Evolutionary conservation across 2,888 invertebrate species (phyloP).

Genomic region (Ormia ochracea): DNA sequence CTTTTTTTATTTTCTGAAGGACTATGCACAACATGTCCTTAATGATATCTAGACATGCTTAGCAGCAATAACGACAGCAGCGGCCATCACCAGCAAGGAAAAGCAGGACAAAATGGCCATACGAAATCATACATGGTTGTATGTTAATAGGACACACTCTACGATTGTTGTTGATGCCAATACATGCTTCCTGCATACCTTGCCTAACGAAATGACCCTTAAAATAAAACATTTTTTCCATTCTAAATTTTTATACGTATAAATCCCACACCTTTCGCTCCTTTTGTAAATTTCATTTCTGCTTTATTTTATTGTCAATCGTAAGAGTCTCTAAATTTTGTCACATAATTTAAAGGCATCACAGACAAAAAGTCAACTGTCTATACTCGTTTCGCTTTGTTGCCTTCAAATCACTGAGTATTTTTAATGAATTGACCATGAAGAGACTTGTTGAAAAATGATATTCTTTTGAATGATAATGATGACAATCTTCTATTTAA

Average conservation of each 20-base stretch:
- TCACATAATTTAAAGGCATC: conserved; percentile 52
- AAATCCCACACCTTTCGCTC: neutral
- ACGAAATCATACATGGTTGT: neutral
- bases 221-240: neutral
- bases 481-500: conserved; percentile 41
- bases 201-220: conserved; percentile 41
- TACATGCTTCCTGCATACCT: neutral
- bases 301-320: neutral
- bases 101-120: neutral
- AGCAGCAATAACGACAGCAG: conserved; percentile 14
- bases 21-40: neutral
- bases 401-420: conserved; percentile 6
- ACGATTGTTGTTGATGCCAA: neutral
- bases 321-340: conserved; percentile 31
- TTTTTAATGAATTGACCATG: conserved; percentile 65
- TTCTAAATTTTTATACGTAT: neutral
- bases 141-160: neutral
- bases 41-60: conserved; percentile 43
- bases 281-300: neutral
- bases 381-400: conserved; percentile 30
- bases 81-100: neutral
- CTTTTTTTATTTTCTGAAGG: neutral
- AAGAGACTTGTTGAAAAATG: conserved; percentile 64
- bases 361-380: conserved; percentile 44
- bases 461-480: neutral